Evolutionary conservation across 2,113 vertebrate genomes (phyloP), one percentile per base, ranked within the genome.

Genomic region (Entomyzon cyanotis): DNA sequence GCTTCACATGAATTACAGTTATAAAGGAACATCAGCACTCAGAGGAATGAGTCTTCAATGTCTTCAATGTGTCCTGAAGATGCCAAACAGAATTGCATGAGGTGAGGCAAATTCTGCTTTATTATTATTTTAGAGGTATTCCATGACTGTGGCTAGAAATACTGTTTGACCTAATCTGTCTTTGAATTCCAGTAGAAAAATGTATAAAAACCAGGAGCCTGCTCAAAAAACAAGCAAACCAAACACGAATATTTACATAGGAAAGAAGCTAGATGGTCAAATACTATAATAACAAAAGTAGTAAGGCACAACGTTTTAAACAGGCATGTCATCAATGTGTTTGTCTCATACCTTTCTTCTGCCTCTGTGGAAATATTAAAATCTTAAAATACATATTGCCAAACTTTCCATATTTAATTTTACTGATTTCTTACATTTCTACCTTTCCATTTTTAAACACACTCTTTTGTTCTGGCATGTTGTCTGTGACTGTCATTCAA

Each of bases 1-100:
- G 91, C 94, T 95, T 74, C 67, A 91, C 75, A 93, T 78, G 52
- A 93, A 83, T 88, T 83, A 47, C 39, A 46, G 39, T 75, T 93
- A 73, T 17, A 63, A 30, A 69, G 68, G 90, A 94, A 94, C 79
- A 83, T 77, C 87, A 96, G 42, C n/a, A 70, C 47, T 74, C 67
- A 56, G 35, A 94, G 21, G 50, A 90, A 83, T 55, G 42, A 75
- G 50, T 91, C n/a, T 33, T 49, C 47, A 59, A 68, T 83, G 50
- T 70, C 75, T 91, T 87, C 55, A 67, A 16, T 1, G 0, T n/a
- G 49, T 59, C 55, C 68, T 63, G 87, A 83, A 80, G 78, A 67
- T 63, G 47, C 49, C 33, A 60, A 76, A 60, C 25, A 78, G 14
- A 84, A 78, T 78, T 71, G 12, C n/a, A 47, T 16, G 20, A 92